Evolutionary conservation across 2,797 vertebrate species (phyloP).

Genomic region (Cirrhinus mrigala): DNA sequence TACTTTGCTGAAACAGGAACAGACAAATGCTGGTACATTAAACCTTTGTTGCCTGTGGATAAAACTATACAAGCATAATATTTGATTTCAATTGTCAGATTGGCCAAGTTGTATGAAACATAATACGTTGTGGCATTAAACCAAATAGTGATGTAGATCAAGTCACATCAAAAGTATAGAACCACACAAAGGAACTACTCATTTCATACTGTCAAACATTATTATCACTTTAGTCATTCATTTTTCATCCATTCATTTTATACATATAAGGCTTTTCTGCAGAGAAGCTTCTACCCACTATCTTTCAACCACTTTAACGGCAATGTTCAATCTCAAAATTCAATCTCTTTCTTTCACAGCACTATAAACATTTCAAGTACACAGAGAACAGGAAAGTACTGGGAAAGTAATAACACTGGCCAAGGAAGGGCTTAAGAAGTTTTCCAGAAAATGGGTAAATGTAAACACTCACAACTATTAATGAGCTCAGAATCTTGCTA

Average conservation of each 20-base stretch:
- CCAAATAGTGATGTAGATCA: not conserved
- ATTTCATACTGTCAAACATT: not conserved
- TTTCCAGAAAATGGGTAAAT: not conserved
- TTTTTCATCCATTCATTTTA: not conserved
- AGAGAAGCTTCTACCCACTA: not conserved
- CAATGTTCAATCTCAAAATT: not conserved
- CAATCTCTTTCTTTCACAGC: not conserved
- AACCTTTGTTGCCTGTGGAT: not conserved
- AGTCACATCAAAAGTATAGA: not conserved
- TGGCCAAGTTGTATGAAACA: not conserved
- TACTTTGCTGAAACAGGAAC: not conserved
- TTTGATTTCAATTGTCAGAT: slow-evolving; percentile 4
- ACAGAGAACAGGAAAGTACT: not conserved
- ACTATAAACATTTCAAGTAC: slow-evolving; percentile 18
- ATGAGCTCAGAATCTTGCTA: not conserved
- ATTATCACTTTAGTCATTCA: not conserved
- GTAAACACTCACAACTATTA: slow-evolving; percentile 10
- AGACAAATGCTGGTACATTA: not conserved
- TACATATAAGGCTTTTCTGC: slow-evolving; percentile 6
- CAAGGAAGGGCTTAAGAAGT: too few species aligned
- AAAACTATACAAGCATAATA: not conserved
- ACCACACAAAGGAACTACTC: not conserved
- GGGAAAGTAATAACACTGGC: not conserved
- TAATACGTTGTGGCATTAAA: not conserved
- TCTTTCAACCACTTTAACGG: not conserved